A percentile compares a stretch with the other conserved stretches of the same genome.
phyloP scores from a whole-genome alignment of 2,797 vertebrate genomes.

The Nothura maculosa region DNA sequence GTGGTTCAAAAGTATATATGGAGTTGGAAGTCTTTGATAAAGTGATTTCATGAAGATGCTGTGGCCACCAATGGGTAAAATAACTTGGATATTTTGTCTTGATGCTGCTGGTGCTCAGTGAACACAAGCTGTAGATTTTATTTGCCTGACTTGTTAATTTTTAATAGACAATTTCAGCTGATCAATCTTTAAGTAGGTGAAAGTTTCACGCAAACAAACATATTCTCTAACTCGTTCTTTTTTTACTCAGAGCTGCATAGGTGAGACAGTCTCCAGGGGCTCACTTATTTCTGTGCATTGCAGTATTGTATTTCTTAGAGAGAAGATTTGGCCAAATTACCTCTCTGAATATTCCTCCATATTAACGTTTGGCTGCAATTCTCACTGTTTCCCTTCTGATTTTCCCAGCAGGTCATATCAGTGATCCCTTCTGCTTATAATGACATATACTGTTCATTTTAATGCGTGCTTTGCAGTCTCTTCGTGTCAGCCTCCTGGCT shows the following conservation, averaged over 20 bases:
- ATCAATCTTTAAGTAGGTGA: background rate
- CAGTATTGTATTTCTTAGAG: conserved; percentile 37
- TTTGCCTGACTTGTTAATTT: background rate
- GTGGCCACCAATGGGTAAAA: background rate
- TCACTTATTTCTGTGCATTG: conserved; percentile 43
- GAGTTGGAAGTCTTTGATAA: background rate
- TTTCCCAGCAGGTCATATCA: conserved; percentile 47
- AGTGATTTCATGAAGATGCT: background rate
- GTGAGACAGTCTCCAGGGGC: background rate
- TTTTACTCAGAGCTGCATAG: background rate
- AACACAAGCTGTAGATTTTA: background rate
- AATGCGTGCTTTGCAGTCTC: background rate
- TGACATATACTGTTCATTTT: background rate
- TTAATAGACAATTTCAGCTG: background rate
- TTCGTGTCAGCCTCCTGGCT: background rate
- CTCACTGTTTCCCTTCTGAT: conserved; percentile 11
- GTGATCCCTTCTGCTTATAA: conserved; percentile 13
- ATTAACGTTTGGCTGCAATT: background rate
- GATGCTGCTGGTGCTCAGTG: background rate
- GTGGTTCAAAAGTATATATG: background rate
- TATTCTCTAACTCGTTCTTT: background rate
- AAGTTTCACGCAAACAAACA: background rate
- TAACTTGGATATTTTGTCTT: background rate
- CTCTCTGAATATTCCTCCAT: conserved; percentile 29
- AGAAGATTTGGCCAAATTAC: conserved; percentile 25